Conservation (phyloP, 2,888 invertebrate genomes). For the Molanna angustata region DNA sequence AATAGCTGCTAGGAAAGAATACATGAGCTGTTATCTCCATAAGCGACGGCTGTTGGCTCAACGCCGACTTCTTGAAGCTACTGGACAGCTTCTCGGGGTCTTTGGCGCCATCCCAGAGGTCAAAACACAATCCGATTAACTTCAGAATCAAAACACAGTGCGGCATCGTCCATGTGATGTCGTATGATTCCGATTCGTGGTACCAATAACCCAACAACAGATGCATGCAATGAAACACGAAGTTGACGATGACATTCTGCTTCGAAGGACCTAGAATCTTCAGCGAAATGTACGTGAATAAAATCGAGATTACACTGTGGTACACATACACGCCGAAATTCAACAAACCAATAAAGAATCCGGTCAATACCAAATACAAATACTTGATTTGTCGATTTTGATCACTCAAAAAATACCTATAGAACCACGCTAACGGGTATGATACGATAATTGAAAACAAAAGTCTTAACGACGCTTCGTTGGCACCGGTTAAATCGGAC, state of each 20-base stretch:
- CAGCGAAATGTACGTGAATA: constrained; percentile 70
- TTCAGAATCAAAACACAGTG: constrained; percentile 92
- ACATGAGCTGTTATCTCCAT: constrained; percentile 78
- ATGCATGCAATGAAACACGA: constrained; percentile 80
- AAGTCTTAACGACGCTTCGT: constrained; percentile 63
- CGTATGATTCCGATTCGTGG: constrained; percentile 82
- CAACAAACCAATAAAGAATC: constrained; percentile 73
- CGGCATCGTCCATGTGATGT: constrained; percentile 97
- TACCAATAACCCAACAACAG: constrained; percentile 73
- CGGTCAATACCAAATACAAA: constrained; percentile 68
- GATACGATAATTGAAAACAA: constrained; percentile 62
- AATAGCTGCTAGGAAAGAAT: constrained; percentile 86
- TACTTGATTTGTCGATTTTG: constrained; percentile 56
- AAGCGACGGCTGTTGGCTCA: constrained; percentile 65
- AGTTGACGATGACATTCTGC: constrained; percentile 65
- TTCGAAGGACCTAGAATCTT: constrained; percentile 62
- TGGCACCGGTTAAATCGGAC: constrained; percentile 54
- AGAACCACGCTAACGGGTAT: constrained; percentile 46
- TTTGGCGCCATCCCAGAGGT: constrained; percentile 74
- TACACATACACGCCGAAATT: constrained; percentile 79
- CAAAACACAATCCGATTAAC: constrained; percentile 82
- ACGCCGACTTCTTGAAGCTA: constrained; percentile 69
- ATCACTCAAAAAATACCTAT: constrained; percentile 24
- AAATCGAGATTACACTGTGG: constrained; percentile 72
- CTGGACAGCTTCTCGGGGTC: constrained; percentile 60